Percentiles rank a stretch among this genome's conserved stretches.
These are phyloP conservation scores for Helogale parvula DNA, from an alignment of 2,113 vertebrate species.

Conservation along the genomic window DNA sequence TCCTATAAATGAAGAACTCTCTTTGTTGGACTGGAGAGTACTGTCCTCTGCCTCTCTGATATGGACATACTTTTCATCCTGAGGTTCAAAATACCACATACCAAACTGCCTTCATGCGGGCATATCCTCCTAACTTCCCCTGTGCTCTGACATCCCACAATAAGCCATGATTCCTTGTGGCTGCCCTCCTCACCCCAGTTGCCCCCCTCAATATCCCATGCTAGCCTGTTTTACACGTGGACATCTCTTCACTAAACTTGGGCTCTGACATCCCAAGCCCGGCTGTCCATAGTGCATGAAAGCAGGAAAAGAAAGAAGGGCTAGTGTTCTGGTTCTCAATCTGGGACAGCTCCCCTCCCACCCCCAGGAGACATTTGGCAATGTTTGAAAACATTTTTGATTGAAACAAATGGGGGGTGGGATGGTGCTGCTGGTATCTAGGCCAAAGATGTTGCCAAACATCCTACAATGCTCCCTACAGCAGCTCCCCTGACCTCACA, in stretches of 20 bases:
- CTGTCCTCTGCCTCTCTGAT: not conserved
- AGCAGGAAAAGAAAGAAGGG: not conserved
- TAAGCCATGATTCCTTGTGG: not conserved
- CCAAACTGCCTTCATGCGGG: not conserved
- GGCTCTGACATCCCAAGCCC: not conserved
- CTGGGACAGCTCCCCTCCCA: not conserved
- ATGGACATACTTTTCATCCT: not conserved
- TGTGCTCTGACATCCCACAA: not conserved
- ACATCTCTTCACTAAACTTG: not conserved
- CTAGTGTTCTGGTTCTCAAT: not conserved
- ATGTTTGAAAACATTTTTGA: not conserved
- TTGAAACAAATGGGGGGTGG: not conserved
- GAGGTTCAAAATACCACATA: not conserved
- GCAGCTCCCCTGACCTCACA: not conserved
- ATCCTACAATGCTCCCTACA: not conserved
- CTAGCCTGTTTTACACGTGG: not conserved
- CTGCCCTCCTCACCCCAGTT: not conserved
- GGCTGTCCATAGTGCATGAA: not conserved
- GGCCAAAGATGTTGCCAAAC: not conserved
- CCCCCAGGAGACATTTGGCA: not conserved
- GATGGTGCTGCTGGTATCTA: not conserved
- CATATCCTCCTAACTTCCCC: not conserved
- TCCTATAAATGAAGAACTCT: not conserved
- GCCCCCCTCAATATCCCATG: not conserved
- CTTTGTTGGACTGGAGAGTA: not conserved